phyloP scores from a whole-genome alignment of 2,888 invertebrate genomes.

The Harpalus rubripes region DNA sequence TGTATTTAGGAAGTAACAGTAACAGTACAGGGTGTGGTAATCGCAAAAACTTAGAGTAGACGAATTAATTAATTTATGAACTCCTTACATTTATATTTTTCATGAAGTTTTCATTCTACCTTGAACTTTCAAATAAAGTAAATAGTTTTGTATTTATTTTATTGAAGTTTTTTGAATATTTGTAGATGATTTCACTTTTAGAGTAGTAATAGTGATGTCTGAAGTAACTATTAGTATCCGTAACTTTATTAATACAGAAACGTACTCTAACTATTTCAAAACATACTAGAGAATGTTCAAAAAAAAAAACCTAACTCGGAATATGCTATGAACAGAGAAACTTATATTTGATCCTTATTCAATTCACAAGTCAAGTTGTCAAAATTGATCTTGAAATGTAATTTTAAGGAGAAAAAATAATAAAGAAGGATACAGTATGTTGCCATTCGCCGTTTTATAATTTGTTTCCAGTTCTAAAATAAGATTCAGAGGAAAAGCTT shows the following conservation, averaged over 20 bases:
- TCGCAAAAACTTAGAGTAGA: neutral
- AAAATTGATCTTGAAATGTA: too few relatives aligned
- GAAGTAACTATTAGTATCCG: slow-evolving; percentile 54
- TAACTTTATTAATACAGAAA: slow-evolving; percentile 15
- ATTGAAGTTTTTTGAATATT: slow-evolving; percentile 26
- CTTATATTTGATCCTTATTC: too few relatives aligned
- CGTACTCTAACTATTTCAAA: neutral
- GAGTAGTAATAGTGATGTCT: slow-evolving; percentile 27
- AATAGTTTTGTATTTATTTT: slow-evolving; percentile 25
- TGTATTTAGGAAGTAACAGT: slow-evolving; percentile 19
- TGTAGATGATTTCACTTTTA: slow-evolving; percentile 58
- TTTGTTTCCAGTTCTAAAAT: too few relatives aligned
- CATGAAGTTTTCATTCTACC: slow-evolving; percentile 12
- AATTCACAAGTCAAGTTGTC: too few relatives aligned
- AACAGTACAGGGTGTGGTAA: neutral
- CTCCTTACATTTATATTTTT: neutral
- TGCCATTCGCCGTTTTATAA: too few relatives aligned
- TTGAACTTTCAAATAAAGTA: slow-evolving; percentile 48
- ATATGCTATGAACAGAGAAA: too few relatives aligned
- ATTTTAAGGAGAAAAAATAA: too few relatives aligned
- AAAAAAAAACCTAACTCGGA: too few relatives aligned
- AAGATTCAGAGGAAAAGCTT: too few relatives aligned
- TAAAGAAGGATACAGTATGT: too few relatives aligned
- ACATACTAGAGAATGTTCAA: too few relatives aligned
- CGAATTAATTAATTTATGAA: neutral